Evolutionary conservation across 1,140 invertebrate species (phyloP), one percentile per base, ranked within the genome.

Genomic region (Tetramorium parvispinum): DNA sequence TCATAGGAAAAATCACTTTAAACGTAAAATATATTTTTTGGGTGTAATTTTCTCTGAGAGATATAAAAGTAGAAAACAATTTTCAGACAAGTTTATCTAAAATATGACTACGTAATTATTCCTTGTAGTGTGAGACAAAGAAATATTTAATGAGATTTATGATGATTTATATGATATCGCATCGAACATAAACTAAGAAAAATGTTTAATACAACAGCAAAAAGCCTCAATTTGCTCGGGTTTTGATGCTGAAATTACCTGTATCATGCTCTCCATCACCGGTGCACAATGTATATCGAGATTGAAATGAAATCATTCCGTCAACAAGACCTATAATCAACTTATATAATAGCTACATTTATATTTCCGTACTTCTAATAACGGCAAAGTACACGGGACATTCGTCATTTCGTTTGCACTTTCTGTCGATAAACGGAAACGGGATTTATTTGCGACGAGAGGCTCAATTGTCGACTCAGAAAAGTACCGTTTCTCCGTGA

Each of bases 401-500:
- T 53, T 21, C n/a, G 43, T 78, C 43, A 21, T 66, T 81, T 32
- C 16, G 21, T 79, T 37, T 68, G 18, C 37, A 71, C 53, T 82
- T 82, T 57, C 79, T 7, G 13, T 75, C 16, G 53, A 46, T 68
- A 73, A 73, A 49, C 79, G 51, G 24, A 73, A 82, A 57, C 27
- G 27, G 32, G 11, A 46, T 32, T 68, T 70, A 70, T 53, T 55
- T 24, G 43, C n/a, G 21, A 53, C n/a, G 40, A n/a, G 21, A 43
- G 10, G 32, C 6, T 2, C 13, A 24, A 13, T 18, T 16, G 18
- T 24, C 27, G 27, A 68, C 43, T 40, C 77, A 8, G 21, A 46
- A 7, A 3, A 79, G 21, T 78, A 65, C 57, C 40, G 40, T 37
- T 37, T 49, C 32, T 8, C 40, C 40, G 24, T 8, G 8, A 10